A percentile compares a stretch with the other conserved stretches of the same genome.
These are phyloP conservation scores for Ganaspis brasiliensis DNA, from an alignment of 2,888 invertebrate species.

Conservation along the genomic window DNA sequence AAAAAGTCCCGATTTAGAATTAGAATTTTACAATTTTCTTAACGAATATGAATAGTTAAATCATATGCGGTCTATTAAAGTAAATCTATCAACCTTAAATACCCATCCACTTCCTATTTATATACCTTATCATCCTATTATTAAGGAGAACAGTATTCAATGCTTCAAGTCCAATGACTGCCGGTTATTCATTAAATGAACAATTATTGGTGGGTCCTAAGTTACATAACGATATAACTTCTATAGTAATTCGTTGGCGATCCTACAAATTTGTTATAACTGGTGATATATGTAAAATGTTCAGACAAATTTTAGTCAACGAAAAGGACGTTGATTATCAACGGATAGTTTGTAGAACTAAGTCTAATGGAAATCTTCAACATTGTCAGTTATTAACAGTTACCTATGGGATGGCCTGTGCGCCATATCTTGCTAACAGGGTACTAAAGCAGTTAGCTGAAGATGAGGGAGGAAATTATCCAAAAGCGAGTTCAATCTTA, in stretches of 20 bases:
- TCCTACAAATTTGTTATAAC: slow-evolving; percentile 59
- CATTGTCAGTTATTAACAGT: slow-evolving; percentile 46
- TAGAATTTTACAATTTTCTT: background rate
- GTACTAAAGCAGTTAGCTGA: slow-evolving; percentile 48
- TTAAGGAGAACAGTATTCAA: background rate
- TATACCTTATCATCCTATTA: slow-evolving; percentile 1
- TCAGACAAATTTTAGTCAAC: slow-evolving; percentile 68
- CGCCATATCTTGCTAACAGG: slow-evolving; percentile 48
- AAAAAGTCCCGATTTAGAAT: background rate
- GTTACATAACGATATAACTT: slow-evolving; percentile 70
- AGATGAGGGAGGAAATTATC: slow-evolving; percentile 41
- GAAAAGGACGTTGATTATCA: slow-evolving; percentile 65
- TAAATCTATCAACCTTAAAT: too few relatives aligned
- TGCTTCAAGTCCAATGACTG: slow-evolving; percentile 49
- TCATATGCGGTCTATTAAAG: background rate
- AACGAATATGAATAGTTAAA: background rate
- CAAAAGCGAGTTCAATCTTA: slow-evolving; percentile 23
- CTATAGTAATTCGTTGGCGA: slow-evolving; percentile 68
- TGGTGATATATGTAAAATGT: slow-evolving; percentile 69
- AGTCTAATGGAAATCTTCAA: background rate
- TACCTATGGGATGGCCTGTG: slow-evolving; percentile 46
- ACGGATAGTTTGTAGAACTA: slow-evolving; percentile 61
- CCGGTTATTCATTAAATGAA: slow-evolving; percentile 72
- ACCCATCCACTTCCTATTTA: too few relatives aligned
- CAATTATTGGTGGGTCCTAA: slow-evolving; percentile 68